Evolutionary conservation across 2,113 vertebrate species (phyloP), one percentile per base, ranked within the genome.

Genomic region (Tringa solitaria): DNA sequence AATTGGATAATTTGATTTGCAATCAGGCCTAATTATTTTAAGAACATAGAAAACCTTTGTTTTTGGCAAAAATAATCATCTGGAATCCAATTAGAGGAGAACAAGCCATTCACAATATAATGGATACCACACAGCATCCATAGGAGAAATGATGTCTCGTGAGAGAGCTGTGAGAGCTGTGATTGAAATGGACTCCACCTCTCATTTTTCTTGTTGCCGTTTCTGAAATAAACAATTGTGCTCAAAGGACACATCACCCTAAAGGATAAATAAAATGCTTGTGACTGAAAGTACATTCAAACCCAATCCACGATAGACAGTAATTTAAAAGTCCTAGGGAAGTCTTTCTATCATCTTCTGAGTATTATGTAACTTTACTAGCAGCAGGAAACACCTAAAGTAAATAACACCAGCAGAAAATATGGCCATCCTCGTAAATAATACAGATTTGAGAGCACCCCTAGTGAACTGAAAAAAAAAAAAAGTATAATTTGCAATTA

Each of bases 1-100:
- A 97, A 97, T 92, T 59, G 95, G 97, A 93, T 98, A 97, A 98
- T 98, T 98, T 97, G 94, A 97, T 98, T 98, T 98, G 97, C 95
- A 97, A 95, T 97, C 92, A 97, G 95, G 92, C 94, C 85, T 98
- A 97, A 98, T 98, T 98, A 98, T 98, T 97, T 97, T 98, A 98
- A 97, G 97, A 97, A 97, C 97, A 96, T 76, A 97, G 94, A 97
- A 98, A 97, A 97, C 87, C 78, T 96, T 98, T 97, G 91, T 73
- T 96, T 98, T 90, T 91, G 94, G 91, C 95, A 96, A 97, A 98
- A 97, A 97, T 96, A 97, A 96, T 95, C 72, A 96, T 96, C 94
- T 97, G 87, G 85, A 98, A 97, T 98, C 88, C 85, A 97, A 96
- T 97, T 98, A 97, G 88, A 94, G 84, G 82, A 94, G 94, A 97